Evolutionary conservation across 2,888 invertebrate species (phyloP), one percentile per base, ranked within the genome.

Genomic region (Exephanes ischioxanthus): DNA sequence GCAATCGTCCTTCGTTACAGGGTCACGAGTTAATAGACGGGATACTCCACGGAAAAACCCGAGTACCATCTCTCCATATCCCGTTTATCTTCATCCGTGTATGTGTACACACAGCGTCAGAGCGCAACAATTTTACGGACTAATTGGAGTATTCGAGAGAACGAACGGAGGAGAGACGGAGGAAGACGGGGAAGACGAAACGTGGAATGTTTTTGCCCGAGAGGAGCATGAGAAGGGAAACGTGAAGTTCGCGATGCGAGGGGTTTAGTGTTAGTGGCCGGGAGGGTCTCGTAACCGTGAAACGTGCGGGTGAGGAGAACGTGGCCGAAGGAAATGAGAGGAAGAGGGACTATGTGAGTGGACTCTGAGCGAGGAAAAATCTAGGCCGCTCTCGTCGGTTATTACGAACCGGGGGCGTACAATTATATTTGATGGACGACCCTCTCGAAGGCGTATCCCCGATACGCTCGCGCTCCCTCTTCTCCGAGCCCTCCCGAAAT

Each of bases 371-470:
- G 71, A 76, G 61, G 82, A 80, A 80, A 84, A 85, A 85, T 79
- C 85, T 76, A 71, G 82, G 85, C 68, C 70, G 78, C 66, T 82
- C 82, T 55, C 67, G 58, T 76, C 82, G 67, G 79, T 85, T 85
- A 85, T 85, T 85, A 82, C 82, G 79, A 76, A 70, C 68, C 63
- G 81, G 78, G 63, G 66, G 79, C 53, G 79, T 63, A 88, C 89
- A 89, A 91, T 91, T 91, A 91, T 89, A 88, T 89, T 89, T 89
- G 89, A 90, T 89, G 89, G 89, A 90, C 88, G 89, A 87, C 83
- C 80, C 77, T 83, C 79, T 85, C 61, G 73, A 77, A 70, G 84
- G 51, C 66, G 58, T 61, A 72, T 68, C 73, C 78, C 7, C 48
- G 55, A 61, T 53, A 55, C 33, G 19, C n/a, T 51, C 22, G 37